Base-by-base conservation (phyloP, 2,888 invertebrate genomes). In the Conops quadrifasciatus region DNA sequence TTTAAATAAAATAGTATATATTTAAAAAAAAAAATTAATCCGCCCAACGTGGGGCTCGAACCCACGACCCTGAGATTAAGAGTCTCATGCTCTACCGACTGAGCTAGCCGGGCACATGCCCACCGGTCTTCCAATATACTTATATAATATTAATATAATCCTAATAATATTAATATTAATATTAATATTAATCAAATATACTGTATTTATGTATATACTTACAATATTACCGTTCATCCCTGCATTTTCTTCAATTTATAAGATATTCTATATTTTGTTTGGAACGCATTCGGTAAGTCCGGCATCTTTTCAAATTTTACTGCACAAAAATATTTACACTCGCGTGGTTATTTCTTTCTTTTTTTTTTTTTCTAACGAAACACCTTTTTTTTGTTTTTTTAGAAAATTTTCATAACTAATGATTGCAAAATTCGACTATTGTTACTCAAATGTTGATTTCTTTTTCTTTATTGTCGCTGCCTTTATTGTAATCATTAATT, bases 21-120 rank as follows among this genome's bases (percentile, higher is more conserved):
- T 7, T 9, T 36, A 36, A 36, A 36, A 5, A 53, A 21, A 21
- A 58, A 58, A 26, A 15, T n/a, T n/a, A 24, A 9, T 62, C 75
- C 81, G 82, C 83, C 83, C 84, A 83, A 84, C 82, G 83, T 83
- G 83, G 83, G 84, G 83, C 82, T 84, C 84, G 83, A 83, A 84
- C 85, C 85, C 84, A 85, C 84, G 84, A 85, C 84, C 84, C 84
- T 83, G 85, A 83, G 84, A 84, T 85, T 84, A 85, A 85, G 84
- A 85, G 85, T 84, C 84, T 84, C 84, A 82, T 84, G 84, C 85
- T 84, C 85, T 84, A 84, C 84, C 84, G 84, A 84, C 84, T 84
- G 84, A 84, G 84, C 85, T 84, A 84, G 84, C 83, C 83, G 83
- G 83, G 83, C 81, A 7, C 16, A 1, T 28, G 58, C 1, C 26